Base-by-base conservation (phyloP, 2,888 invertebrate genomes). In the Meghimatium bilineatum region DNA sequence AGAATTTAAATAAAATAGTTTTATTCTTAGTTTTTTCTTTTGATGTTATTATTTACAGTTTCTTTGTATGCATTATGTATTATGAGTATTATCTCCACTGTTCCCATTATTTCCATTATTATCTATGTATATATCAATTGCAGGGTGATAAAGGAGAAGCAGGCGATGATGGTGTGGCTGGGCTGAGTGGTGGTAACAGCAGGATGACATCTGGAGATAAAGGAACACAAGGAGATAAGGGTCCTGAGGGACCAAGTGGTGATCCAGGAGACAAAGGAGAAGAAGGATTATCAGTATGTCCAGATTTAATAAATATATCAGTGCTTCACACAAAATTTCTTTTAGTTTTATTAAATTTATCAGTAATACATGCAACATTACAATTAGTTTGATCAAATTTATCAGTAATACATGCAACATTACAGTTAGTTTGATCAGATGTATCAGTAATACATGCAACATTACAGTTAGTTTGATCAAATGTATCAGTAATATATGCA, bases 121-220 rank as follows among this genome's bases (percentile, higher is more conserved):
- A 56, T 23, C 23, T 20, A 17, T 56, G 8, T 23, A n/a, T 63
- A 6, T 63, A n/a, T 8, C n/a, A 60, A 49, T 80, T 82, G 34
- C 67, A 87, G 86, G 86, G 87, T 34, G 79, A 83, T 23, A 80
- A 80, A 52, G 89, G 89, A 75, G 66, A 83, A 12, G 76, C 83
- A 34, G 89, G 89, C 29, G 86, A 81, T 23, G 79, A 77, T 26
- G 89, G 89, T n/a, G 80, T 83, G n/a, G 83, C 78, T 52, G 83
- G 82, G 1, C 66, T 66, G 0, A 63, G 26, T 8, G 83, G 85
- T 20, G 34, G 60, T 34, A 80, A 76, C 66, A 82, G 76, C 67
- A 80, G 83, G 0, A 82, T 74, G 5, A 34, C 44, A 69, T 29
- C 12, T 3, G 86, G 86, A 12, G 69, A 56, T 0, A 81, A 85